Base-by-base conservation (phyloP, 1,140 invertebrate species). In the Ylistrum balloti region DNA sequence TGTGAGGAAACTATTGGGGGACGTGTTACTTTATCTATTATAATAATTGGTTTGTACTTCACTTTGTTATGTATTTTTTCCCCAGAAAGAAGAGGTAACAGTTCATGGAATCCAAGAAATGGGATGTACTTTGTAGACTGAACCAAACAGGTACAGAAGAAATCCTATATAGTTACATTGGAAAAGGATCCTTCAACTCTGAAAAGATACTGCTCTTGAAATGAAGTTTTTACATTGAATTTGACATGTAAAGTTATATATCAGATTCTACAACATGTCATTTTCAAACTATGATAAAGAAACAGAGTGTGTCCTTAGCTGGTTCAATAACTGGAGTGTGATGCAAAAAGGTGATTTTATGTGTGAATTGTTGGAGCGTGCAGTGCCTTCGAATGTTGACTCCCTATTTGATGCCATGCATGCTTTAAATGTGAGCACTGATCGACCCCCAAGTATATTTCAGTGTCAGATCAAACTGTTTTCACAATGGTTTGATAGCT, bases 321-420 rank as follows among this genome's bases (percentile, higher is more conserved):
- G 98, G 98, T 99, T 99, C 95, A 97, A 97, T 94, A 98, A 98
- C 95, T 99, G 98, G 97, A 98, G 98, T 94, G 97, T 98, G 93
- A 97, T 98, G 96, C 98, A 99, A 95, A 97, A 98, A 88, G 97
- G 97, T 91, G 98, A 99, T 95, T 99, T 99, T 95, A 94, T 98
- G 41, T 97, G 97, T 33, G 97, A 98, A 88, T 96, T 98, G 22
- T 96, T 98, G 48, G 97, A 98, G 91, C 97, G 97, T 92, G 93
- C 94, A 32, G 96, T 97, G 38, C 97, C 97, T 88, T 89, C 91
- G 33, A 93, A 95, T 35, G 97, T 98, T 0, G 98, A 98, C 95
- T 97, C 98, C 87, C 96, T 98, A 33, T 97, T 98, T 20, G 97
- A 97, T 88, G 97, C 97, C 15, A 96, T 98, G 93, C 97, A 97